These are phyloP conservation scores for Eurosta solidaginis DNA, from an alignment of 1,140 invertebrate species.

Conservation along the genomic window DNA sequence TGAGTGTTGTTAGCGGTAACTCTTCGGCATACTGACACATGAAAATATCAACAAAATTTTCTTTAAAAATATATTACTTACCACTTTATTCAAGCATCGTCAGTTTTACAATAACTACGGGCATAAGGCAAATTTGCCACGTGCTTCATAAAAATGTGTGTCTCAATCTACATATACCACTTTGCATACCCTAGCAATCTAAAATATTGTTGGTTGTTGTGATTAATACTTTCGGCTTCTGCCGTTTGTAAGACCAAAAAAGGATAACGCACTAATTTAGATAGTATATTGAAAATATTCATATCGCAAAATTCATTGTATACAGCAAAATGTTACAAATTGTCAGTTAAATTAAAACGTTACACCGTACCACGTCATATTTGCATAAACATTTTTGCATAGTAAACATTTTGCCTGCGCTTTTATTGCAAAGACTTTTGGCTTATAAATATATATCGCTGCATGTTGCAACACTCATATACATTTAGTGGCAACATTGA, in stretches of 20 bases:
- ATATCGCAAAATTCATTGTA: background rate
- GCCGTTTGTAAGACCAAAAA: too few species aligned
- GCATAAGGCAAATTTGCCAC: too few species aligned
- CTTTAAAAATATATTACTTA: too few species aligned
- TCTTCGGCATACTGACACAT: too few species aligned
- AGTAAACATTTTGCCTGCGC: background rate
- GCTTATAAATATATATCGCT: constrained; percentile 21
- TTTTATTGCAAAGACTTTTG: background rate
- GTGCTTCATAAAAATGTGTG: too few species aligned
- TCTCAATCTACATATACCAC: too few species aligned
- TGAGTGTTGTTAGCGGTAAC: too few species aligned
- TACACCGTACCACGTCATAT: background rate
- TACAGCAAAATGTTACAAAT: background rate
- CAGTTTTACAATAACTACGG: too few species aligned
- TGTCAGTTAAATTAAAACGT: background rate
- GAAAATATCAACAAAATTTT: too few species aligned
- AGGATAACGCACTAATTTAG: background rate
- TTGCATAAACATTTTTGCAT: background rate
- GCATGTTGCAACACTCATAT: background rate
- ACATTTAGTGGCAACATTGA: constrained; percentile 27
- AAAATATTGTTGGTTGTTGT: too few species aligned
- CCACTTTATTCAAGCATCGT: too few species aligned
- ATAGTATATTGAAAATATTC: background rate
- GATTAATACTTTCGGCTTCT: background rate
- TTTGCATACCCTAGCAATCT: too few species aligned